Conservation (phyloP, 1,140 invertebrate species). For the Rhyacophila brunnea region DNA sequence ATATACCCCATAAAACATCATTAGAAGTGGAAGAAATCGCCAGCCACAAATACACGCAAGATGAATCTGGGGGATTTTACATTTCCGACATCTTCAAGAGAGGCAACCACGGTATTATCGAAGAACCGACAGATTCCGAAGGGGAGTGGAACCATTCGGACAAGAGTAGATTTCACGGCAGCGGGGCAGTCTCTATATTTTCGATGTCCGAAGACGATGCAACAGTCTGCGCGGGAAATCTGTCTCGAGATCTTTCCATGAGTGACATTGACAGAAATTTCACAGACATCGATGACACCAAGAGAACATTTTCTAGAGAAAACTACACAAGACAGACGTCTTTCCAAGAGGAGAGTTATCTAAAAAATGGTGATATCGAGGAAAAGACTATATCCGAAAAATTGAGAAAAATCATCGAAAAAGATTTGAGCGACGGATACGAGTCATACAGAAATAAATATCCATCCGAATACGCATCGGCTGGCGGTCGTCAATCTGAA, state of each 20-base stretch:
- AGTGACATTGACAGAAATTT: constrained; percentile 55
- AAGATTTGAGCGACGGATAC: constrained; percentile 53
- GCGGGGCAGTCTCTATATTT: constrained; percentile 62
- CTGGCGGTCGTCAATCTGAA: constrained; percentile 47
- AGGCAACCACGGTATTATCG: constrained; percentile 52
- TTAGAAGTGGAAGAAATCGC: constrained; percentile 61
- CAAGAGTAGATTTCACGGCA: constrained; percentile 40
- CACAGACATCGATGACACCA: constrained; percentile 50
- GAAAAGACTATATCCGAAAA: constrained; percentile 47
- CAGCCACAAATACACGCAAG: constrained; percentile 60
- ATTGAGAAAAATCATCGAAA: constrained; percentile 51
- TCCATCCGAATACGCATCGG: constrained; percentile 21
- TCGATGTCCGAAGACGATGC: constrained; percentile 66
- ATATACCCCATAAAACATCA: constrained; percentile 51
- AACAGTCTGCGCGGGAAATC: constrained; percentile 53
- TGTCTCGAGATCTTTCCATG: constrained; percentile 59
- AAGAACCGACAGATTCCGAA: constrained; percentile 56
- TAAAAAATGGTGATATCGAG: constrained; percentile 47
- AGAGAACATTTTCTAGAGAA: constrained; percentile 51
- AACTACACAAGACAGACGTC: constrained; percentile 50
- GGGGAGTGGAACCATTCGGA: constrained; percentile 44
- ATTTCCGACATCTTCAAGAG: constrained; percentile 55
- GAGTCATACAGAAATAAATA: too few relatives aligned
- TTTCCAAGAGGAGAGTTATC: constrained; percentile 51
- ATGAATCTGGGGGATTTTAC: constrained; percentile 57